Base-by-base conservation (phyloP, 2,797 vertebrate species). In the Loris lydekkerianus region DNA sequence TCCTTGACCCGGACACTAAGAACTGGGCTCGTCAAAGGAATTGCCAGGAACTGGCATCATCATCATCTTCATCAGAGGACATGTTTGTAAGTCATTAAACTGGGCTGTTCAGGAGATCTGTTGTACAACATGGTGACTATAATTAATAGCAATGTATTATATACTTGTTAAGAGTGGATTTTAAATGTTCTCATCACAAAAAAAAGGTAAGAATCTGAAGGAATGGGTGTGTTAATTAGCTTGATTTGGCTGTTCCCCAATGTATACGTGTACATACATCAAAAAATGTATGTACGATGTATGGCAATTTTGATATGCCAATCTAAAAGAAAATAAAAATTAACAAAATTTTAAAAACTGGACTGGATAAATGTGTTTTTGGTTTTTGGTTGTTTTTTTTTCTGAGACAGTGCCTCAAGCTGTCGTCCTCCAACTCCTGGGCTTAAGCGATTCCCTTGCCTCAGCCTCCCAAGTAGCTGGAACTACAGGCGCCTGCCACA, bases 1-100 rank as follows among this genome's bases (percentile, higher is more conserved):
- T 91, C 76, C 87, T 85, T 94, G 92, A 70, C 75, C 10, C 82
- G n/a, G 80, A 80, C 70, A 31, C 94, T 65, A 56, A 83, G 83
- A 73, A 76, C 89, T 94, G 10, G 31, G 61, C 94, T 94, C 84
- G 78, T 97, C 82, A 94, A 76, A 89, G 91, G 80, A 87, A 18
- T 29, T 73, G 95, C 29, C 88, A 86, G 29, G 13, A 14, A 49
- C 49, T 14, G 60, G 60, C 60, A 63, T 27, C 11, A 23, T 95
- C 67, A n/a, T 93, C 73, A 18, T 86, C 89, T n/a, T 91, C n/a
- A 86, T 88, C 89, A 77, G 81, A 93, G 87, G 92, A 27, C 37
- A 11, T 70, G 61, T 91, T 90, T 95, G 61, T 89, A 84, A 80
- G 37, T 61, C 46, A 73, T 77, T 65, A 80, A 84, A 77, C 17